Base-by-base conservation (phyloP, 2,888 invertebrate species). In the Ischnura elegans region DNA sequence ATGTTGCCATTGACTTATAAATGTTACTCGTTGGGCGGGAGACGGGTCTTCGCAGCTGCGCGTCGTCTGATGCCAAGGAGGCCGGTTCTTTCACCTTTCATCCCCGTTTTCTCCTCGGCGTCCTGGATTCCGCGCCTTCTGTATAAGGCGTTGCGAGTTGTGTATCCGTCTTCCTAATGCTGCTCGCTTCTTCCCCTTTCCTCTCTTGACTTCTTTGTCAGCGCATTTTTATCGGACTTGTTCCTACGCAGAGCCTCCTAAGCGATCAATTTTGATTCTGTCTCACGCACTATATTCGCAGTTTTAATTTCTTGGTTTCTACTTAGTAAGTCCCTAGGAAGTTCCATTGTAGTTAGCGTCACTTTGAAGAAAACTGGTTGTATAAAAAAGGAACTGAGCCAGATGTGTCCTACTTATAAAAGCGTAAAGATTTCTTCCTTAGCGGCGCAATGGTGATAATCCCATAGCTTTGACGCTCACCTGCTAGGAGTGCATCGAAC, bases 1-100 rank as follows among this genome's bases (percentile, higher is more conserved):
- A n/a, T n/a, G n/a, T n/a, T n/a, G n/a, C n/a, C n/a, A n/a, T 61
- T 25, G 51, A 10, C 51, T 19, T 13, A 51, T 19, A 51, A 8
- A 47, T 51, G 51, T 51, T 51, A 13, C 51, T 51, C 4, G 51
- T 19, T 13, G 51, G 51, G 6, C 16, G 51, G 1, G 61, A 13
- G 61, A 6, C 13, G n/a, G 13, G 76, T 36, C 1, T 25, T 61
- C 43, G 43, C 29, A 6, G 45, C 43, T 43, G 43, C 90, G 51
- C 43, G 25, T 90, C 55, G 21, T 29, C 55, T 61, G 5, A 5
- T 51, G 43, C 51, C 43, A 90, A 90, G 61, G 90, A 66, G 86
- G n/a, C 25, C 86, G 66, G 90, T 90, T 90, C 66, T 66, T 90
- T 90, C 61, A 90, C 90, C 90, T 66, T 90, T 90, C 42, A 90